phyloP scores from a whole-genome alignment of 1,140 invertebrate genomes.

The Hylaeus volcanicus region DNA sequence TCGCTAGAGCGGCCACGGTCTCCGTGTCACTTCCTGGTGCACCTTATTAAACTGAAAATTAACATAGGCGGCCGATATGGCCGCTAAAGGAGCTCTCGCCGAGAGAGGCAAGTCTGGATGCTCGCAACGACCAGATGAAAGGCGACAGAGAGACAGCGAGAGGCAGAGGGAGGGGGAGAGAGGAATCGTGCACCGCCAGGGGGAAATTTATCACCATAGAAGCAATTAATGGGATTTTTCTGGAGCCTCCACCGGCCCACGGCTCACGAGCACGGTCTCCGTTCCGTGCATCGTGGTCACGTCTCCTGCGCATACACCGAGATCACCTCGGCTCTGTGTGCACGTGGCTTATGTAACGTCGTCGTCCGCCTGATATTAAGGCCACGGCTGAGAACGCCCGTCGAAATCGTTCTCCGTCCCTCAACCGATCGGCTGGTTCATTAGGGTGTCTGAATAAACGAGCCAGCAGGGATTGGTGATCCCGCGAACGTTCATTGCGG shows the following conservation, averaged over 20 bases:
- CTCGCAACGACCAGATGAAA: background rate
- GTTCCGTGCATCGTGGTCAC: constrained; percentile 73
- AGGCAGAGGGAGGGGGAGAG: background rate
- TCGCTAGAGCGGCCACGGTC: constrained; percentile 16
- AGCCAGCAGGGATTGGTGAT: constrained; percentile 10
- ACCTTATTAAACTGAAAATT: constrained; percentile 79
- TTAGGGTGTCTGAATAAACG: constrained; percentile 58
- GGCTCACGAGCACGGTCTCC: constrained; percentile 74
- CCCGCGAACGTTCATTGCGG: constrained; percentile 30
- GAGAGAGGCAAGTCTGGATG: constrained; percentile 14
- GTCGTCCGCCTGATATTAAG: constrained; percentile 59
- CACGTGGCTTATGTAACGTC: constrained; percentile 52
- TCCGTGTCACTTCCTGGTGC: constrained; percentile 73
- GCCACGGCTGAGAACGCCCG: constrained; percentile 61
- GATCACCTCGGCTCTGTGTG: background rate
- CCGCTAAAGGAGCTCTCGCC: constrained; percentile 53
- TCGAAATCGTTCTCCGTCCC: constrained; percentile 52
- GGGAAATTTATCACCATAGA: constrained; percentile 80
- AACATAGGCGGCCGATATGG: constrained; percentile 76
- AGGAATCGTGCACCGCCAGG: constrained; percentile 75
- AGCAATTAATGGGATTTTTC: constrained; percentile 80
- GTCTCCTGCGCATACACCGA: constrained; percentile 54
- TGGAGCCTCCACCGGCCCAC: constrained; percentile 62
- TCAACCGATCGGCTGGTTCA: constrained; percentile 23
- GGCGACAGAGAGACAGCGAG: background rate